These are phyloP conservation scores for Neria commutata DNA, from an alignment of 2,888 invertebrate species.

Conservation along the genomic window DNA sequence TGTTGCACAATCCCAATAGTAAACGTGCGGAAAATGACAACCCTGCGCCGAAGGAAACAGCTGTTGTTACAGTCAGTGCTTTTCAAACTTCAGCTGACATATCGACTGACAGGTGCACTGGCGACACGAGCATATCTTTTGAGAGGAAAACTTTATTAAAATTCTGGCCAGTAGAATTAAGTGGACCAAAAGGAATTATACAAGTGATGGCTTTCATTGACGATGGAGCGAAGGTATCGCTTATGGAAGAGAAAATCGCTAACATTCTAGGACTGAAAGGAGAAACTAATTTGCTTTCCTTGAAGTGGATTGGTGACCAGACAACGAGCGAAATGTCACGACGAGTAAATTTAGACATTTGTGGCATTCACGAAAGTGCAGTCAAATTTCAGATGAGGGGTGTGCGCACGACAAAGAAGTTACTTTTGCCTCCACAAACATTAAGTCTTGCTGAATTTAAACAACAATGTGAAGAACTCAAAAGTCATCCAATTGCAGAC, in stretches of 20 bases:
- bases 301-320: constrained; percentile 9
- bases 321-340: background rate
- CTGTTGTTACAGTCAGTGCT: background rate
- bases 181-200: no score
- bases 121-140: no score
- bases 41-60: no score
- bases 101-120: no score
- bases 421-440: constrained; percentile 15
- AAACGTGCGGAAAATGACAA: no score
- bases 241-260: constrained; percentile 2
- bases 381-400: constrained; percentile 7
- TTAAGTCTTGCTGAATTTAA: background rate
- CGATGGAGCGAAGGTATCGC: constrained; percentile 9
- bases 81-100: no score
- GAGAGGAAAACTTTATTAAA: no score
- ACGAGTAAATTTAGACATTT: background rate
- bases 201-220: constrained; percentile 8
- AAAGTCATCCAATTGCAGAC: no score
- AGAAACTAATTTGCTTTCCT: background rate
- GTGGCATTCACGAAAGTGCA: constrained; percentile 1
- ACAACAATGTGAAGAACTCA: background rate
- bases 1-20: no score
- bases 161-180: no score
- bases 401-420: background rate
- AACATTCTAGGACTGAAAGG: constrained; percentile 3